Percentiles rank a stretch among this genome's conserved stretches.
These are phyloP conservation scores for Caiman crocodilus DNA, from an alignment of 2,797 vertebrate species.

Conservation along the genomic window DNA sequence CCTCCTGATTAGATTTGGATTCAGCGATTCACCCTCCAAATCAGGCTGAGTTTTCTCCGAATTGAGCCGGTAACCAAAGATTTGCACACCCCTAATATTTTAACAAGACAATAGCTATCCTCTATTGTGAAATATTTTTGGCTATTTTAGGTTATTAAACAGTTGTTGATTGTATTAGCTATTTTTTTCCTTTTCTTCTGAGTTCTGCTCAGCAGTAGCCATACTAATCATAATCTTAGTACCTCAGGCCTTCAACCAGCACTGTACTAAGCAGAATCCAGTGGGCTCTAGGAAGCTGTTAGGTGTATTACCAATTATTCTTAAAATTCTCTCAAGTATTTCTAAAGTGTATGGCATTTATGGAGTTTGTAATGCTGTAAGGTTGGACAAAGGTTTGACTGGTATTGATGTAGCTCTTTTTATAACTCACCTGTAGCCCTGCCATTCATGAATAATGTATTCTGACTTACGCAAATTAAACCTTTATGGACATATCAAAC, in stretches of 20 bases:
- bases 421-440: neutral
- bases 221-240: neutral
- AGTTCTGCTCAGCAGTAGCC: neutral
- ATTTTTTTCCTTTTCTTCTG: neutral
- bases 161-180: neutral
- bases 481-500: neutral
- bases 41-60: no score
- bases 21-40: no score
- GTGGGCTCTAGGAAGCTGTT: neutral
- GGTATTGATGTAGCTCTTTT: neutral
- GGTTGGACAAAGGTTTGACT: neutral
- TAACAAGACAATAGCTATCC: no score
- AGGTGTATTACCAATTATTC: neutral
- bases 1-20: no score
- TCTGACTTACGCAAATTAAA: neutral
- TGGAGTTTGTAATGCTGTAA: neutral
- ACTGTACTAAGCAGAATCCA: neutral
- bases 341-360: neutral
- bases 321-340: neutral
- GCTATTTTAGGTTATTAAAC: slow-evolving; percentile 12
- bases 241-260: slow-evolving; percentile 4
- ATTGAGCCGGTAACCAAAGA: no score
- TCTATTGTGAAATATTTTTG: no score
- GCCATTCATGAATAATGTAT: neutral
- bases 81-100: no score